Percentiles rank a stretch among this genome's conserved stretches.
Evolutionary conservation across 2,888 invertebrate genomes (phyloP).

Genomic region (Mesochorus sp.): DNA sequence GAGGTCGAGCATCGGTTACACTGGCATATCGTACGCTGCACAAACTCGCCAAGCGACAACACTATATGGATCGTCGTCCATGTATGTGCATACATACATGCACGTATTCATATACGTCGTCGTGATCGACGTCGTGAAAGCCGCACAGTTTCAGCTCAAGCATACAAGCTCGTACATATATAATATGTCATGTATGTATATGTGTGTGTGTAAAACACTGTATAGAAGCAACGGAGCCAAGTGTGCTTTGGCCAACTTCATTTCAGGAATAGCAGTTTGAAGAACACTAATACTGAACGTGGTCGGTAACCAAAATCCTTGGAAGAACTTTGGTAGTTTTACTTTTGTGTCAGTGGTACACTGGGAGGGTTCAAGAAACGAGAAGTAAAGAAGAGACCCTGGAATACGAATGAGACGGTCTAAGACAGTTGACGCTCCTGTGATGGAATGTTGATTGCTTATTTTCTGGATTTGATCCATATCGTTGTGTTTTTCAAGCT

Average conservation of each 20-base stretch:
- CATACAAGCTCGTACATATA: slow-evolving; percentile 48
- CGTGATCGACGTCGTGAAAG: slow-evolving; percentile 63
- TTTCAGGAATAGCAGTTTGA: slow-evolving; percentile 72
- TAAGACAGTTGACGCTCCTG: too few species aligned
- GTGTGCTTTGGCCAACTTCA: slow-evolving; percentile 78
- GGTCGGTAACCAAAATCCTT: slow-evolving; percentile 9
- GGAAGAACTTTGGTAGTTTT: slow-evolving; percentile 19
- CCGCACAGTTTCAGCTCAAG: slow-evolving; percentile 61
- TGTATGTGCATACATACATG: neutral
- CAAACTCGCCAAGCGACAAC: neutral
- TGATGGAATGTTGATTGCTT: too few species aligned
- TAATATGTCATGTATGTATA: neutral
- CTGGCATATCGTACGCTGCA: slow-evolving; percentile 3
- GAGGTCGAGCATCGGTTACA: slow-evolving; percentile 29
- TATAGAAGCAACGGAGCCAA: slow-evolving; percentile 42
- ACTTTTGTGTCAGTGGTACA: slow-evolving; percentile 3
- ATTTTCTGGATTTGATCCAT: too few species aligned
- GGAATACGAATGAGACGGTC: too few species aligned
- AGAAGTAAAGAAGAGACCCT: too few species aligned
- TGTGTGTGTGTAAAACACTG: too few species aligned
- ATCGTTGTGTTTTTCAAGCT: too few species aligned
- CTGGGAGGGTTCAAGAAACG: too few species aligned
- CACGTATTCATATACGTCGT: neutral
- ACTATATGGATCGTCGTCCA: slow-evolving; percentile 10
- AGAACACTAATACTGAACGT: neutral